Evolutionary conservation across 2,797 vertebrate genomes (phyloP).

Genomic region (Graptemys geographica): DNA sequence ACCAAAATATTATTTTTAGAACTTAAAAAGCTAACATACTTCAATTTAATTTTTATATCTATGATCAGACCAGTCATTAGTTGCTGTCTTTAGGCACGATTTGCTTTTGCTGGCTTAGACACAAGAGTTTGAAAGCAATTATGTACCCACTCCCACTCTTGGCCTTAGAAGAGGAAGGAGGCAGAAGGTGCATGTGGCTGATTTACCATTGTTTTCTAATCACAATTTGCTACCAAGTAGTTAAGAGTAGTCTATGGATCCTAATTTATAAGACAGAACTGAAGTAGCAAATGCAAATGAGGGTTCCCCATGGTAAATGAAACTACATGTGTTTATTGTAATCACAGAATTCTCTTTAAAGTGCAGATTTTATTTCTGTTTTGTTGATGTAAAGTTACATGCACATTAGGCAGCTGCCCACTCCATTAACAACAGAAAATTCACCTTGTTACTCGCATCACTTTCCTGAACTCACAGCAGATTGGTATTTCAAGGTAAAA

Average conservation of each 20-base stretch:
- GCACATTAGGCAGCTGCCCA: background rate
- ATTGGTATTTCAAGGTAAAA: background rate
- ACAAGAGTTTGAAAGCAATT: background rate
- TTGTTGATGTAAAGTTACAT: background rate
- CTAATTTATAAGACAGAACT: background rate
- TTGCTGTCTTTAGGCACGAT: background rate
- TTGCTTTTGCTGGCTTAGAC: background rate
- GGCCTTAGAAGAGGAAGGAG: too few relatives aligned
- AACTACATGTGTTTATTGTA: background rate
- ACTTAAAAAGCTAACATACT: constrained; percentile 9
- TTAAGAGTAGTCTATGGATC: background rate
- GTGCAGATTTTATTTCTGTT: background rate
- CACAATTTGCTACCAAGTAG: background rate
- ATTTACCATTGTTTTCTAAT: background rate
- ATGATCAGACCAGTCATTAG: background rate
- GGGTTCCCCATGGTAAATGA: background rate
- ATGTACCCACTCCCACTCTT: fast-evolving
- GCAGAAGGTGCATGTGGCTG: too few relatives aligned
- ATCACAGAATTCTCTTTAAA: too few relatives aligned
- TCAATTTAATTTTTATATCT: background rate
- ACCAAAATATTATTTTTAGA: background rate
- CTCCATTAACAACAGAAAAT: background rate
- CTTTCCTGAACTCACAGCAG: background rate
- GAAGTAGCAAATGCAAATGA: background rate
- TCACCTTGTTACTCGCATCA: background rate